Conservation (phyloP, 2,113 vertebrate species). For the Podarcis muralis region DNA sequence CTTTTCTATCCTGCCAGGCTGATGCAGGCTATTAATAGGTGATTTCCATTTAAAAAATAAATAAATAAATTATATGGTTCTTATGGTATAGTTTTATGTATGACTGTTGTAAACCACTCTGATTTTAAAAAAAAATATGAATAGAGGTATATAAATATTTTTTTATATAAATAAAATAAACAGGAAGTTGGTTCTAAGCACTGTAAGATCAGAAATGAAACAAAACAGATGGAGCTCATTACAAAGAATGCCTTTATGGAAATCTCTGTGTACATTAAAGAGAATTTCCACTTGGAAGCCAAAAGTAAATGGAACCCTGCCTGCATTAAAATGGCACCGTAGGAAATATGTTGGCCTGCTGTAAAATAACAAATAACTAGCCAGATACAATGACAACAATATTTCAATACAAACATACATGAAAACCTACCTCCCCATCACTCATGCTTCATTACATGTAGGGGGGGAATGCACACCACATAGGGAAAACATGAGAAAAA, state of each 20-base stretch:
- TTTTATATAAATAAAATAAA: too few relatives aligned
- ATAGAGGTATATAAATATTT: too few relatives aligned
- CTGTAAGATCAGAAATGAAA: constrained; percentile 18
- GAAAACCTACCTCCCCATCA: neutral
- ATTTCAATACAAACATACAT: neutral
- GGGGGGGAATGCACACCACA: neutral
- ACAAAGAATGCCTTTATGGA: constrained; percentile 12
- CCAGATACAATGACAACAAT: neutral
- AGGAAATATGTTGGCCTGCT: neutral
- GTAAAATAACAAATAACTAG: neutral
- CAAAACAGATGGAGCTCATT: constrained; percentile 30
- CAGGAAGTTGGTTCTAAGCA: constrained; percentile 2
- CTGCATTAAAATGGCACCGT: neutral
- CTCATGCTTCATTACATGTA: constrained; percentile 15
- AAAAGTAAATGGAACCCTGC: neutral
- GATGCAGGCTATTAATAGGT: too few relatives aligned
- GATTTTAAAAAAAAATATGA: too few relatives aligned
- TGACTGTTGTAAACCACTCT: too few relatives aligned
- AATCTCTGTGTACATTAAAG: constrained; percentile 11
- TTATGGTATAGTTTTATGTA: too few relatives aligned
- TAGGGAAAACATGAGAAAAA: neutral
- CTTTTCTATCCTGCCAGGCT: too few relatives aligned
- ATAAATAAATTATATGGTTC: too few relatives aligned
- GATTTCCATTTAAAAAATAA: too few relatives aligned
- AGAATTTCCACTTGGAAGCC: constrained; percentile 4